A percentile compares a stretch with the other conserved stretches of the same genome.
phyloP scores from a whole-genome alignment of 2,797 vertebrate species.

The Mallotus villosus region DNA sequence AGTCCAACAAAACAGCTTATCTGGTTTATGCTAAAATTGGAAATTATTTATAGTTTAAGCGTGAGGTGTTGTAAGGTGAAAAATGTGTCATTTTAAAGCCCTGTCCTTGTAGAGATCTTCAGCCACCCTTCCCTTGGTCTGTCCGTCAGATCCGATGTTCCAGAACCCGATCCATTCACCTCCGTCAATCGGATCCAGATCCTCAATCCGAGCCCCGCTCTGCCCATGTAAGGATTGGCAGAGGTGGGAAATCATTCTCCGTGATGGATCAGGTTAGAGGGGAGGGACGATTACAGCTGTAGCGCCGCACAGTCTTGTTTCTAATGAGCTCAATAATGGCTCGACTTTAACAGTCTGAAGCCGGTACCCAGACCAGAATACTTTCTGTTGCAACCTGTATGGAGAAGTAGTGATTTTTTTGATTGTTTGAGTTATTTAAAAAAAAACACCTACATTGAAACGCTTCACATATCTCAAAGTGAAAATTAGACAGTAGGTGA shows the following conservation, averaged over 20 bases:
- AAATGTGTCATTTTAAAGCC: constrained; percentile 20
- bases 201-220: constrained; percentile 53
- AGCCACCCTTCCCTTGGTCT: constrained; percentile 22
- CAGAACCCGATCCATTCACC: constrained; percentile 50
- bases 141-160: constrained; percentile 49
- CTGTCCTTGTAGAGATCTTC: background rate
- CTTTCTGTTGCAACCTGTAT: background rate
- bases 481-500: constrained; percentile 4
- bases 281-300: constrained; percentile 14
- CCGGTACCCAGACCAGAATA: background rate
- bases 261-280: constrained; percentile 54
- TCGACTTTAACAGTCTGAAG: background rate
- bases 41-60: constrained; percentile 24
- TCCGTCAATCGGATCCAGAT: constrained; percentile 60
- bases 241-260: constrained; percentile 65
- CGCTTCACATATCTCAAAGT: background rate
- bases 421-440: too few relatives aligned
- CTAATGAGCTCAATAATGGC: background rate
- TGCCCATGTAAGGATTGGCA: constrained; percentile 74
- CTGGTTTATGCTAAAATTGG: background rate
- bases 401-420: too few relatives aligned
- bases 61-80: constrained; percentile 41
- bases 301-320: background rate
- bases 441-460: background rate
- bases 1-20: constrained; percentile 4